Evolutionary conservation across 1,140 invertebrate genomes (phyloP).

Genomic region (Frieseomelitta varia): DNA sequence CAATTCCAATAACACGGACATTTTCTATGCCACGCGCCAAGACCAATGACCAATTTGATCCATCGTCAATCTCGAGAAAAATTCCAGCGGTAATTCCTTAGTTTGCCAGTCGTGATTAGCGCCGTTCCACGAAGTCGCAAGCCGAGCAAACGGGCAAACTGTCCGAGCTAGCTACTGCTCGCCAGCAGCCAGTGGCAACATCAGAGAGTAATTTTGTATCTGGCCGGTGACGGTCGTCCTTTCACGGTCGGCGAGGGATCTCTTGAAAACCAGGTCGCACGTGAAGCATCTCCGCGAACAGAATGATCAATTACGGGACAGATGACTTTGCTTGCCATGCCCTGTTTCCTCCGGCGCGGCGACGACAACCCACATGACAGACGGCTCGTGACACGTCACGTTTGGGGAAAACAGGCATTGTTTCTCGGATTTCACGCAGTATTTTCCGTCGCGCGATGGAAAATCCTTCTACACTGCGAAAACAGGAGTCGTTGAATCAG

Average conservation of each 20-base stretch:
- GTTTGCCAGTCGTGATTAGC: not conserved
- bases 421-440: not conserved
- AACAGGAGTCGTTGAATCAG: no score
- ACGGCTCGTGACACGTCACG: constrained; percentile 51
- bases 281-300: constrained; percentile 54
- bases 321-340: constrained; percentile 55
- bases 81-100: not conserved
- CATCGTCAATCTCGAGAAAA: not conserved
- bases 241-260: constrained; percentile 40
- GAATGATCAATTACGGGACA: constrained; percentile 52
- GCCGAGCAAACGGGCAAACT: not conserved
- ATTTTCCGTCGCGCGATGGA: not conserved
- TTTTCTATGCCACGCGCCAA: no score
- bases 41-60: not conserved
- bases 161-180: not conserved
- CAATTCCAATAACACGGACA: no score
- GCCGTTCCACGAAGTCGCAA: not conserved
- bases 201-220: constrained; percentile 11
- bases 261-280: constrained; percentile 65
- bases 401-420: constrained; percentile 1
- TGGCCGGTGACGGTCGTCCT: constrained; percentile 30
- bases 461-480: no score
- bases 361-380: constrained; percentile 56
- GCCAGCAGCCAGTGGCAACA: not conserved
- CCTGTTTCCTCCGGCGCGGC: constrained; percentile 59